Percentiles rank a stretch among this genome's conserved stretches.
phyloP scores from a whole-genome alignment of 2,113 vertebrate species.

The Empidonax alnorum region DNA sequence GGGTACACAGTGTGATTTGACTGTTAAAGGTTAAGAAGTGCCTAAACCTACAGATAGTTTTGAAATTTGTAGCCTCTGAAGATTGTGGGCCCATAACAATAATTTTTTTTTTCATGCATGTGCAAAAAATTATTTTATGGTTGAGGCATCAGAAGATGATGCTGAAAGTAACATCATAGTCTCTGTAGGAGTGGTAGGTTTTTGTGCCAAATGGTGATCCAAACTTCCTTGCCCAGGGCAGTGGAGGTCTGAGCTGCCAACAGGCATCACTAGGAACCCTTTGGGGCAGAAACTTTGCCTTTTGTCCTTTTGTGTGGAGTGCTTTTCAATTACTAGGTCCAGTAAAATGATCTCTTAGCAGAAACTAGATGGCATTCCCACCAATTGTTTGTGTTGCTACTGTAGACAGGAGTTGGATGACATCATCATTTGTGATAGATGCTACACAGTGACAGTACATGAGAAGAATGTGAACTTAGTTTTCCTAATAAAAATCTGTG shows the following conservation, averaged over 20 bases:
- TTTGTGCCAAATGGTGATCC: neutral
- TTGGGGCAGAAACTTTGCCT: neutral
- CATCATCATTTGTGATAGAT: neutral
- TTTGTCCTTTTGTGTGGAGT: neutral
- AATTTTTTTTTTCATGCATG: neutral
- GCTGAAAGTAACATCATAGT: neutral
- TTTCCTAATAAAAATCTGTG: neutral
- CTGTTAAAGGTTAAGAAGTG: neutral
- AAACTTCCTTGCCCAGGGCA: neutral
- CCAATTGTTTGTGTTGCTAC: neutral
- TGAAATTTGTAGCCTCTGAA: neutral
- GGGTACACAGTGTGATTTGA: neutral
- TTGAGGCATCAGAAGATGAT: neutral
- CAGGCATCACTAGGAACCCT: neutral
- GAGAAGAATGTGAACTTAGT: neutral
- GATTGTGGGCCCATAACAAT: neutral
- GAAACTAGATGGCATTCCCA: neutral
- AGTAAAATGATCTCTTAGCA: neutral
- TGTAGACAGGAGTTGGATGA: neutral
- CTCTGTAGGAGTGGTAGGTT: neutral
- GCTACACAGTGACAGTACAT: neutral
- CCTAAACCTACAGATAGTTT: neutral
- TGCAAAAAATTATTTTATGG: neutral
- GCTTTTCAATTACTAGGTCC: neutral
- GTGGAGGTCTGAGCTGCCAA: neutral